Evolutionary conservation across 2,888 invertebrate genomes (phyloP).

Genomic region (Calameuta pallipes): DNA sequence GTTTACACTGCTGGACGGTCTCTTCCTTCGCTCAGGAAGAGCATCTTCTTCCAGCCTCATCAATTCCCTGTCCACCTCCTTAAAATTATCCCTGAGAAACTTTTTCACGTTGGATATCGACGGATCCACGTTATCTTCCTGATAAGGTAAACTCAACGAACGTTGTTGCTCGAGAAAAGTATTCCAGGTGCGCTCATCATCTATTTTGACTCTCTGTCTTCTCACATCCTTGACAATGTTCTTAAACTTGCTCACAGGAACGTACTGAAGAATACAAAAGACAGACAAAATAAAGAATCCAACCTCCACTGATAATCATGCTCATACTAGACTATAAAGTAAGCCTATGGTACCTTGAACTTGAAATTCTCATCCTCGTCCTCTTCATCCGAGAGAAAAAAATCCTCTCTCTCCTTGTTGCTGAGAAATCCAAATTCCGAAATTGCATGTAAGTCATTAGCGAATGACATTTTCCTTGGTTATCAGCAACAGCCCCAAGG

Average conservation of each 20-base stretch:
- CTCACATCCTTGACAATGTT: slow-evolving; percentile 53
- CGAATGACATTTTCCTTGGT: slow-evolving; percentile 29
- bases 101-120: slow-evolving; percentile 26
- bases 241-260: slow-evolving; percentile 54
- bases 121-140: slow-evolving; percentile 22
- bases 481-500: slow-evolving; percentile 9
- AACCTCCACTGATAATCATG: neutral
- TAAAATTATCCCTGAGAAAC: slow-evolving; percentile 30
- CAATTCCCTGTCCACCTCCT: slow-evolving; percentile 47
- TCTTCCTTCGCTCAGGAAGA: slow-evolving; percentile 32
- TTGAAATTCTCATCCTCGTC: slow-evolving; percentile 71
- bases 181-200: slow-evolving; percentile 54
- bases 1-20: neutral
- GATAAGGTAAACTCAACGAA: slow-evolving; percentile 10
- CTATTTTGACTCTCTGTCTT: slow-evolving; percentile 45
- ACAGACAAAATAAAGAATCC: neutral
- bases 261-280: slow-evolving; percentile 44
- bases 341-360: slow-evolving; percentile 70
- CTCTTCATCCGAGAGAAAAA: slow-evolving; percentile 53
- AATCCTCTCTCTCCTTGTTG: slow-evolving; percentile 41
- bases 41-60: slow-evolving; percentile 43
- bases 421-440: slow-evolving; percentile 22
- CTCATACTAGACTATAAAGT: neutral
- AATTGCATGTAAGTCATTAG: slow-evolving; percentile 30
- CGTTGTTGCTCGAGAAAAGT: slow-evolving; percentile 47